Percentiles rank a stretch among this genome's conserved stretches.
phyloP scores from a whole-genome alignment of 2,888 invertebrate genomes.

The Drosophila crucigera region DNA sequence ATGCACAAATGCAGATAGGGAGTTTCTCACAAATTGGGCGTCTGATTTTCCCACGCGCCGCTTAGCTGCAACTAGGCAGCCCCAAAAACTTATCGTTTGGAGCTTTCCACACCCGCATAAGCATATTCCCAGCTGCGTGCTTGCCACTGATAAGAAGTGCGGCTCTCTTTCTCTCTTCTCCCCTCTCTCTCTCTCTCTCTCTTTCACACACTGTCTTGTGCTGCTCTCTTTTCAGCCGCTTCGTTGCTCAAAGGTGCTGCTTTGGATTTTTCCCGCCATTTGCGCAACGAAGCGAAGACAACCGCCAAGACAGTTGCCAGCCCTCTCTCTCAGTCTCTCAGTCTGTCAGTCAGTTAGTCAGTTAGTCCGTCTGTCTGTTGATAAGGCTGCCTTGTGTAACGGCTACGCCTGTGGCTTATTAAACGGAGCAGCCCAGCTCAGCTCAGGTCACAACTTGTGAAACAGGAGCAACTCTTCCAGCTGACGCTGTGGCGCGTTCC shows the following conservation, averaged over 20 bases:
- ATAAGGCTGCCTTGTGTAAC: conserved; percentile 46
- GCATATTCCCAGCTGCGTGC: conserved; percentile 12
- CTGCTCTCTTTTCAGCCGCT: neutral
- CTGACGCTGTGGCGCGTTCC: conserved; percentile 64
- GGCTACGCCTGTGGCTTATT: conserved; percentile 57
- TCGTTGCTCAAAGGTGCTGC: conserved; percentile 21
- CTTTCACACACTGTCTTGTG: neutral
- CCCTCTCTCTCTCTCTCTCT: neutral
- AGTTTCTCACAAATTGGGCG: conserved; percentile 46
- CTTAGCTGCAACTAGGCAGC: conserved; percentile 7
- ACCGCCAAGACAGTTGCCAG: conserved; percentile 55
- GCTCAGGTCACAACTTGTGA: neutral
- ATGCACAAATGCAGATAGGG: conserved; percentile 3
- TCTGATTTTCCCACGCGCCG: conserved; percentile 51
- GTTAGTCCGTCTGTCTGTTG: conserved; percentile 8
- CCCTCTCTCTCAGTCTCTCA: conserved; percentile 7
- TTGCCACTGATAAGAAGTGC: conserved; percentile 37
- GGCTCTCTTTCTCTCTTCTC: neutral
- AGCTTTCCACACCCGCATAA: conserved; percentile 68
- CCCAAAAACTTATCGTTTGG: conserved; percentile 50
- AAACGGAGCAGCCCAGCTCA: conserved; percentile 26
- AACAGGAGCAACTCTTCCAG: conserved; percentile 61
- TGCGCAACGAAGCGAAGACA: conserved; percentile 76
- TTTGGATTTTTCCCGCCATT: conserved; percentile 73
- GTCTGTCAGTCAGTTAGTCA: neutral